A percentile compares a stretch with the other conserved stretches of the same genome.
Evolutionary conservation across 2,888 invertebrate species (phyloP).

Genomic region (Epinotia brunnichana): DNA sequence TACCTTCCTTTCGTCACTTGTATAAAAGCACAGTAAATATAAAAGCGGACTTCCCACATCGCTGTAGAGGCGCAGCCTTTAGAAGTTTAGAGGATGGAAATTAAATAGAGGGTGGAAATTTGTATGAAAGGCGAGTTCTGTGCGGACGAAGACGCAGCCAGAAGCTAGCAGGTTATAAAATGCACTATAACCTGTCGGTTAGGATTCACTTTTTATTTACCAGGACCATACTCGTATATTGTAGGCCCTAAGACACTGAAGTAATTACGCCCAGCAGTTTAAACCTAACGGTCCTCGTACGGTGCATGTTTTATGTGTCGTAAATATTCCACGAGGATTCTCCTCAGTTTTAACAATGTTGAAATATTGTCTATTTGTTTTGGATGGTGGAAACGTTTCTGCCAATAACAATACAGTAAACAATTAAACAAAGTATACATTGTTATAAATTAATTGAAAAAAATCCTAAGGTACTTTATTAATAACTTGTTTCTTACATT

Average conservation of each 20-base stretch:
- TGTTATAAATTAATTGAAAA: too few relatives aligned
- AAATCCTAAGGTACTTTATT: too few relatives aligned
- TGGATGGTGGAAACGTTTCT: not conserved
- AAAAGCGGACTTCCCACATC: not conserved
- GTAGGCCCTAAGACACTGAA: not conserved
- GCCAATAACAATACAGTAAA: not conserved
- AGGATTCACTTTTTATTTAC: not conserved
- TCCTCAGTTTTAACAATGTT: conserved; percentile 8
- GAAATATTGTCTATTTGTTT: conserved; percentile 15
- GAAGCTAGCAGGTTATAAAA: not conserved
- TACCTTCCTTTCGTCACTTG: not conserved
- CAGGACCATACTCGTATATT: not conserved
- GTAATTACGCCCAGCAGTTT: not conserved
- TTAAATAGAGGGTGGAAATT: not conserved
- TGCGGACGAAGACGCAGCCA: not conserved
- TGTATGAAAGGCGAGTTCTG: not conserved
- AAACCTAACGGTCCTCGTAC: conserved; percentile 23
- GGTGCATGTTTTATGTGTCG: conserved; percentile 20
- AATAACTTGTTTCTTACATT: too few relatives aligned
- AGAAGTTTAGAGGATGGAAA: not conserved
- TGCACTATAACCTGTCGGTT: not conserved
- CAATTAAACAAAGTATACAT: too few relatives aligned
- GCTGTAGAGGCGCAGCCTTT: not conserved
- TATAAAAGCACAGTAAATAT: not conserved
- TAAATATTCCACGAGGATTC: conserved; percentile 13